These are phyloP conservation scores for Ifrita kowaldi DNA, from an alignment of 2,113 vertebrate genomes.

Conservation along the genomic window DNA sequence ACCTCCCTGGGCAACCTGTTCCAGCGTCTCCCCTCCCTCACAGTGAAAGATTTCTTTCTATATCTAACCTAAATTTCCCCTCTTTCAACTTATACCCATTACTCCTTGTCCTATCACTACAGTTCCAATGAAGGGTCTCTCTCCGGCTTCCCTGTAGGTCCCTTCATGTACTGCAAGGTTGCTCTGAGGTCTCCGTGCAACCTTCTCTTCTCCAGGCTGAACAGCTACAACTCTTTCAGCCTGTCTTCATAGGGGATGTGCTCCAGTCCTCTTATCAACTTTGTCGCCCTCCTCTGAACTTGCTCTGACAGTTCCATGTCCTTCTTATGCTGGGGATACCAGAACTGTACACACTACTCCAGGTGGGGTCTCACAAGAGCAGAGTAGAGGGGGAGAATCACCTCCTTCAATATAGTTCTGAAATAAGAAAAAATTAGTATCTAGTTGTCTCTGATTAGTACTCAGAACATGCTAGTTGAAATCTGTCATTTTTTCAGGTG, in stretches of 20 bases:
- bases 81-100: not conserved
- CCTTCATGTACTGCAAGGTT: not conserved
- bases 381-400: too few relatives aligned
- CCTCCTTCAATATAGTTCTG: not conserved
- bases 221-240: not conserved
- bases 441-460: not conserved
- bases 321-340: not conserved
- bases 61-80: too few relatives aligned
- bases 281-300: not conserved
- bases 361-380: not conserved
- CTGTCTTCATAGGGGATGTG: not conserved
- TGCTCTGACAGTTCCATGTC: not conserved
- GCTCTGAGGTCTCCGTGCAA: not conserved
- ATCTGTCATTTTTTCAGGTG: not conserved
- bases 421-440: not conserved
- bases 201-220: not conserved
- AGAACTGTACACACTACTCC: not conserved
- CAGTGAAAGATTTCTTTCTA: not conserved
- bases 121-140: not conserved
- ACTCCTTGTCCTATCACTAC: not conserved
- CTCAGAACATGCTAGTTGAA: not conserved
- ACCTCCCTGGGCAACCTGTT: too few relatives aligned
- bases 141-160: not conserved
- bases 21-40: not conserved
- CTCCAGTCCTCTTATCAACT: not conserved